These are phyloP conservation scores for Lagopus leucura DNA, from an alignment of 2,113 vertebrate genomes.

Conservation along the genomic window DNA sequence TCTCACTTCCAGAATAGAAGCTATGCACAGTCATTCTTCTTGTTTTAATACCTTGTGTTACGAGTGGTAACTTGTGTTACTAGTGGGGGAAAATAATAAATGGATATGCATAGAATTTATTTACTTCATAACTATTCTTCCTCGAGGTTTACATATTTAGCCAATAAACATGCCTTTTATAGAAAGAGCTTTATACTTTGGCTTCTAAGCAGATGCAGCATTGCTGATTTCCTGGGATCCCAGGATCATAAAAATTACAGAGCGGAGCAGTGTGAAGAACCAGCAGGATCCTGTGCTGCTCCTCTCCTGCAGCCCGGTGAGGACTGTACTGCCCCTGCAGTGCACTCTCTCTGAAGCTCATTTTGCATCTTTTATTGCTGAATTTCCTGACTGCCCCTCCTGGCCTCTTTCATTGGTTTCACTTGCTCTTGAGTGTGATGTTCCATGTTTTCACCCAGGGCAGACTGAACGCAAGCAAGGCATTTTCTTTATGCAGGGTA, in stretches of 20 bases:
- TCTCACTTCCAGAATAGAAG: background rate
- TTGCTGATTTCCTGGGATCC: background rate
- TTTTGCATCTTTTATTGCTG: background rate
- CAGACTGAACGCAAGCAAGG: rapidly evolving
- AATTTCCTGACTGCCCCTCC: background rate
- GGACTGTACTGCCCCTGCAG: background rate
- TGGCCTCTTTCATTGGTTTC: background rate
- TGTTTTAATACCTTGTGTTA: background rate
- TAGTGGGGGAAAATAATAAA: constrained; percentile 13
- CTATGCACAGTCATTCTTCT: background rate
- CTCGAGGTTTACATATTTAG: background rate
- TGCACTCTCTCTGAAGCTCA: background rate
- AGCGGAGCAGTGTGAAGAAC: background rate
- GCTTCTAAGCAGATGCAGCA: background rate
- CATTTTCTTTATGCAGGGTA: rapidly evolving
- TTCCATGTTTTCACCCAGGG: background rate
- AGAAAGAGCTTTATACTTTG: background rate
- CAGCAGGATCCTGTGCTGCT: background rate
- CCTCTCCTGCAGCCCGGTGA: background rate
- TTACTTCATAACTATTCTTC: background rate
- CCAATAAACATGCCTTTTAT: background rate
- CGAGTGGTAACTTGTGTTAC: background rate
- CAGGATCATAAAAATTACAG: background rate
- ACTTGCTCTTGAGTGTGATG: background rate
- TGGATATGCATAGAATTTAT: background rate